These are phyloP conservation scores for Dermochelys coriacea DNA, from an alignment of 2,797 vertebrate species.

Conservation along the genomic window DNA sequence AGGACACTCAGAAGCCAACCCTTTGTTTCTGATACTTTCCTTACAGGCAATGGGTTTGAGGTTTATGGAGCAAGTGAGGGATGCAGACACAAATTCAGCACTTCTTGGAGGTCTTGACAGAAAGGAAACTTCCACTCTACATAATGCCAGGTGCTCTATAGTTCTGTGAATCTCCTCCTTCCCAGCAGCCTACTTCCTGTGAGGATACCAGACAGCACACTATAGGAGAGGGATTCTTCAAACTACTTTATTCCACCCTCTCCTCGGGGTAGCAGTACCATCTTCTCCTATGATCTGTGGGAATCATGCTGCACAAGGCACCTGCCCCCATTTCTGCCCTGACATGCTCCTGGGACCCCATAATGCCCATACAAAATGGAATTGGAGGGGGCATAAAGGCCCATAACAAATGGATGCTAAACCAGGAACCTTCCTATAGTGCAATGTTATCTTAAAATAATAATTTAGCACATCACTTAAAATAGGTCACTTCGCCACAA, in stretches of 20 bases:
- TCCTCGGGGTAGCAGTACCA: background rate
- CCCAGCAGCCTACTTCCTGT: background rate
- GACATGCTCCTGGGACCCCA: background rate
- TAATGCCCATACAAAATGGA: background rate
- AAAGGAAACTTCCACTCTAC: background rate
- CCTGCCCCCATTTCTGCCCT: background rate
- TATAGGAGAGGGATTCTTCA: background rate
- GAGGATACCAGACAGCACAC: background rate
- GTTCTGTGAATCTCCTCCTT: background rate
- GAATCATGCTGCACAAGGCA: background rate
- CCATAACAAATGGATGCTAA: background rate
- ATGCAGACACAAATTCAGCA: background rate
- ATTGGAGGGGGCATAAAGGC: background rate
- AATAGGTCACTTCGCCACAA: background rate
- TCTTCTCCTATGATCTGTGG: background rate
- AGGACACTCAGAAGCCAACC: background rate
- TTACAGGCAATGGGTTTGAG: background rate
- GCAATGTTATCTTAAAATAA: background rate
- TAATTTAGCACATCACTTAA: background rate
- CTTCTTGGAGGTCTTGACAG: background rate
- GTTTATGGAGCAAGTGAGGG: background rate
- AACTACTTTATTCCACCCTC: background rate
- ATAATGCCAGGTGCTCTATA: background rate
- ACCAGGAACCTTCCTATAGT: background rate
- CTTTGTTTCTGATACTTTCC: background rate